phyloP scores from a whole-genome alignment of 2,797 vertebrate species.

The Pipistrellus pygmaeus region DNA sequence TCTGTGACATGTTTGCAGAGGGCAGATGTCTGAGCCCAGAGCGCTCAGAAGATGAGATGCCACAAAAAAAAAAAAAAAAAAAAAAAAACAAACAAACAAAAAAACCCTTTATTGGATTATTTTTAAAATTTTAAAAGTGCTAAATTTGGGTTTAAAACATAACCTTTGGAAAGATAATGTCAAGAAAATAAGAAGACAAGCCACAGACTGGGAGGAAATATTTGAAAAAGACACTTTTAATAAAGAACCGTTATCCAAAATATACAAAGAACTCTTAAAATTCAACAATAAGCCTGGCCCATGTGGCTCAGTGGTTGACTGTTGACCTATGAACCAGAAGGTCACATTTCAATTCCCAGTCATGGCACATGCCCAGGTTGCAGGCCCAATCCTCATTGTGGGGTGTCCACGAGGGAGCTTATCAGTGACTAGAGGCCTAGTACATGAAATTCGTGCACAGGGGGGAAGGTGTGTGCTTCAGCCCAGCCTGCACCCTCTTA shows the following conservation, averaged over 20 bases:
- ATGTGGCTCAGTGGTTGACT: too few species aligned
- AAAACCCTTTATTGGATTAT: neutral
- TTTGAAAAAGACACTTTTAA: neutral
- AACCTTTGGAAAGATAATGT: neutral
- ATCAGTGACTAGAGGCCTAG: too few species aligned
- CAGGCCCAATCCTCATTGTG: neutral
- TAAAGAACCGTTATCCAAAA: neutral
- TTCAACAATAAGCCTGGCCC: neutral
- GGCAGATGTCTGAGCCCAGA: neutral
- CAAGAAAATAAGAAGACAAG: neutral
- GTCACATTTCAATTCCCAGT: too few species aligned
- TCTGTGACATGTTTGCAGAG: neutral
- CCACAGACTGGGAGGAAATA: neutral
- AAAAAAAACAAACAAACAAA: too few species aligned
- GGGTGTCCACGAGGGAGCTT: too few species aligned
- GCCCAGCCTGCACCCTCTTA: too few species aligned
- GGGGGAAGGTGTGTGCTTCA: too few species aligned
- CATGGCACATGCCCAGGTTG: neutral
- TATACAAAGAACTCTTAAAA: neutral
- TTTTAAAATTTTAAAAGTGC: conserved; percentile 40
- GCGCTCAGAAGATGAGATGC: neutral
- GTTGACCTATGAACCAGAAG: too few species aligned
- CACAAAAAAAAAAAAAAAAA: neutral
- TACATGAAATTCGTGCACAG: too few species aligned
- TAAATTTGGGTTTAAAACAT: neutral